Evolutionary conservation across 23 tunicate species (phyloP).

Genomic region (Ciona savignyi): DNA sequence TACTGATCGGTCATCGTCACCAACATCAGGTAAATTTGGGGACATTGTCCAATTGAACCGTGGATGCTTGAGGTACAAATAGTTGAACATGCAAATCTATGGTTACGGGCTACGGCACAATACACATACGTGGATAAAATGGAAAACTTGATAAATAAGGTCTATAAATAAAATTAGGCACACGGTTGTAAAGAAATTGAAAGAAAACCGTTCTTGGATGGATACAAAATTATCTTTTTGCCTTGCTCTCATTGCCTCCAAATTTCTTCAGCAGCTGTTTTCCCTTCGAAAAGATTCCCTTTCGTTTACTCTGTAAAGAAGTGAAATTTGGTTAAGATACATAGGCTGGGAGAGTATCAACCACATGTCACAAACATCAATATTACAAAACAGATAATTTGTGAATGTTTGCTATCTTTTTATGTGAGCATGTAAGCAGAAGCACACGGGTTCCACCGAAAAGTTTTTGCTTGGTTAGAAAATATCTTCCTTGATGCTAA

Average conservation of each 20-base stretch:
- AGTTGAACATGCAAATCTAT: too few relatives aligned
- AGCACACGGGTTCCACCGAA: too few relatives aligned
- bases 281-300: conserved; percentile 68
- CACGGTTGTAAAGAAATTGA: background rate
- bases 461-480: too few relatives aligned
- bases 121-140: too few relatives aligned
- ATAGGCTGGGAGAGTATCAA: background rate
- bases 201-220: background rate
- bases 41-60: too few relatives aligned
- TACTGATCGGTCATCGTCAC: too few relatives aligned
- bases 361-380: background rate
- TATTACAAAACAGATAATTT: background rate
- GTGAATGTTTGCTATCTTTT: too few relatives aligned
- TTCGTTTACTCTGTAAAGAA: conserved; percentile 28
- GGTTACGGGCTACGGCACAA: too few relatives aligned
- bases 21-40: too few relatives aligned
- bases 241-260: conserved; percentile 26
- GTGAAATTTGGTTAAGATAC: background rate
- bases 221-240: background rate
- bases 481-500: too few relatives aligned
- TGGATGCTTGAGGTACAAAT: too few relatives aligned
- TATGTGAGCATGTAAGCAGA: background rate
- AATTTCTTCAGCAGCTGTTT: conserved; percentile 52
- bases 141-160: background rate
- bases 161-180: background rate